Conservation (phyloP, 2,888 invertebrate genomes). For the Argyresthia albistria region DNA sequence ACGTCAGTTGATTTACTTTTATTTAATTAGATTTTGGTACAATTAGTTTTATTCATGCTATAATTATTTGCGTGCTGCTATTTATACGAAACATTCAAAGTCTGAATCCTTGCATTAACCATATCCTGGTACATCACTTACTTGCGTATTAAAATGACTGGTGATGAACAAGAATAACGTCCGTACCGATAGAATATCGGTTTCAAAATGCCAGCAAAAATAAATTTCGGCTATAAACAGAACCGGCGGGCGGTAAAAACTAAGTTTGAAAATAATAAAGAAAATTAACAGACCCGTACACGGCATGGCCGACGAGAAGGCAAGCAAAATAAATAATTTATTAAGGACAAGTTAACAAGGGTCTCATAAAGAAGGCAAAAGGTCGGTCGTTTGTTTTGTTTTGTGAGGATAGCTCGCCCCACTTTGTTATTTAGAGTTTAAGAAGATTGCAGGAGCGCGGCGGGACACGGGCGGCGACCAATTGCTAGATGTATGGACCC, state of each 20-base stretch:
- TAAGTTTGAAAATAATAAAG: slow-evolving; percentile 48
- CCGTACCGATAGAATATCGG: slow-evolving; percentile 6
- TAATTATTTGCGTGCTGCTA: too few relatives aligned
- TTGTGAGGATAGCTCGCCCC: slow-evolving; percentile 54
- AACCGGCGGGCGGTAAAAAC: slow-evolving; percentile 22
- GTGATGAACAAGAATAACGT: too few relatives aligned
- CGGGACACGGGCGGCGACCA: not conserved
- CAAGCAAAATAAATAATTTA: slow-evolving; percentile 64
- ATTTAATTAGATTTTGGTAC: too few relatives aligned
- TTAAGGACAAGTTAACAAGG: slow-evolving; percentile 71
- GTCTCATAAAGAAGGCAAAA: slow-evolving; percentile 71
- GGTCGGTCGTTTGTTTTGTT: slow-evolving; percentile 65
- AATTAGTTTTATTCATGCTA: too few relatives aligned
- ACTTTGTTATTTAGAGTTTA: slow-evolving; percentile 64
- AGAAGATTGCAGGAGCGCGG: slow-evolving; percentile 11
- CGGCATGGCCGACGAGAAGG: slow-evolving; percentile 11
- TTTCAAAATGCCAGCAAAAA: slow-evolving; percentile 22
- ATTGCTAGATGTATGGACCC: too few relatives aligned
- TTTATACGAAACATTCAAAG: too few relatives aligned
- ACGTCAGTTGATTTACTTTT: too few relatives aligned
- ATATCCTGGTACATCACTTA: too few relatives aligned
- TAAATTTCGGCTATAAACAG: slow-evolving; percentile 24
- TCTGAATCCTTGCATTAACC: too few relatives aligned
- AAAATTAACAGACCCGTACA: slow-evolving; percentile 48
- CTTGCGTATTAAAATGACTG: too few relatives aligned